Evolutionary conservation across 2,888 invertebrate genomes (phyloP), one percentile per base, ranked within the genome.

Genomic region (Protonemura montana): DNA sequence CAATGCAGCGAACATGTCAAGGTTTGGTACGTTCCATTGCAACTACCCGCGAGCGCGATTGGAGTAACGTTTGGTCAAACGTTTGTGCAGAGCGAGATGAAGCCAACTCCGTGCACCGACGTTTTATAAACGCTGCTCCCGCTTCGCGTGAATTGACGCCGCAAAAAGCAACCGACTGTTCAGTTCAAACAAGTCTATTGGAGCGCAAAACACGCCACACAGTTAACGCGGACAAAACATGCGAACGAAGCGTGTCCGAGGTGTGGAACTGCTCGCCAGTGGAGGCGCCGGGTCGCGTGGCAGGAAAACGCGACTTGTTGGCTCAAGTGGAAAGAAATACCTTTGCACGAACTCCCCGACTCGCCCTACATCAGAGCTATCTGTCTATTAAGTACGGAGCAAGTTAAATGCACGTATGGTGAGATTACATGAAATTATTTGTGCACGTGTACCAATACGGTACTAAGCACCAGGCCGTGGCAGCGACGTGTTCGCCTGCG

Each of bases 271-370:
- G 41, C 41, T n/a, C n/a, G n/a, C 41, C 41, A 13, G 78, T 78
- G 78, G 78, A 78, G 78, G 78, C 26, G 78, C 78, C 78, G 78
- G 26, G 78, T 78, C 26, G 2, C 78, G n/a, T 26, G 78, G 3
- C 76, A 13, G n/a, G n/a, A 6, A 27, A 26, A 26, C 78, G 16
- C 28, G 77, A 16, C 21, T 77, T 77, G 21, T n/a, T n/a, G n/a
- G n/a, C n/a, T n/a, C n/a, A n/a, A n/a, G n/a, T n/a, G n/a, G n/a
- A n/a, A n/a, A n/a, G n/a, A n/a, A n/a, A n/a, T n/a, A n/a, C n/a
- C n/a, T n/a, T n/a, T n/a, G n/a, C n/a, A n/a, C n/a, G n/a, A n/a
- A n/a, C n/a, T 41, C 41, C 6, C 41, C 41, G 41, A 41, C 13
- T 41, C 41, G 41, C 6, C 41, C 5, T 13, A 41, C 41, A 7